Evolutionary conservation across 2,797 vertebrate genomes (phyloP), one percentile per base, ranked within the genome.

Genomic region (Phoebastria nigripes): DNA sequence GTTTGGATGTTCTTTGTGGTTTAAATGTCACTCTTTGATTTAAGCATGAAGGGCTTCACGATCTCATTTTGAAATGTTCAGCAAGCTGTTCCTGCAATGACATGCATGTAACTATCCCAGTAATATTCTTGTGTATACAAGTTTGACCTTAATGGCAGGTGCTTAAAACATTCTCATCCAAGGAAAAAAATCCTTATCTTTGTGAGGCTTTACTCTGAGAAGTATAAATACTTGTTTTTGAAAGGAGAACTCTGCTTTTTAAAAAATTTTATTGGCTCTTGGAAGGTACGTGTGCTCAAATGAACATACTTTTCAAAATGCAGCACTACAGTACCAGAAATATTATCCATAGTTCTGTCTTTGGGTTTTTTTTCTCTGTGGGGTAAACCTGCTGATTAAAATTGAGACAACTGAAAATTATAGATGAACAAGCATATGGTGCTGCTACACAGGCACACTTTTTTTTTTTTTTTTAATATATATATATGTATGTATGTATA

Each of bases 201-300:
- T 78, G 56, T 78, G 71, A 49, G 61, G 19, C 37, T 89, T 95
- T 83, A 82, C n/a, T 76, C 58, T 63, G 89, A 69, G 71, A 93
- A 85, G 22, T 80, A 69, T 49, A 93, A 95, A 93, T 86, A 82
- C 66, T 96, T 91, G 35, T 1, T 87, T 94, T 95, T 82, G 84
- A 91, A 92, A 91, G 46, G 46, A 67, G 25, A 84, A 49, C 1
- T 28, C 31, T 52, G 22, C 21, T 84, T 71, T 74, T 24, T 3
- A 42, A 88, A 91, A 89, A 46, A 20, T 3, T 0, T 6, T 51
- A 44, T 6, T 41, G 3, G 18, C 62, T 89, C 28, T 78, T 92
- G 39, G 29, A 82, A 91, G 18, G 26, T 81, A 15, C 21, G 4
- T 25, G 24, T 86, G 39, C 55, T 87, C 28, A 89, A 82, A 90